Evolutionary conservation across 2,797 vertebrate species (phyloP).

Genomic region (Tarsius wallacei): DNA sequence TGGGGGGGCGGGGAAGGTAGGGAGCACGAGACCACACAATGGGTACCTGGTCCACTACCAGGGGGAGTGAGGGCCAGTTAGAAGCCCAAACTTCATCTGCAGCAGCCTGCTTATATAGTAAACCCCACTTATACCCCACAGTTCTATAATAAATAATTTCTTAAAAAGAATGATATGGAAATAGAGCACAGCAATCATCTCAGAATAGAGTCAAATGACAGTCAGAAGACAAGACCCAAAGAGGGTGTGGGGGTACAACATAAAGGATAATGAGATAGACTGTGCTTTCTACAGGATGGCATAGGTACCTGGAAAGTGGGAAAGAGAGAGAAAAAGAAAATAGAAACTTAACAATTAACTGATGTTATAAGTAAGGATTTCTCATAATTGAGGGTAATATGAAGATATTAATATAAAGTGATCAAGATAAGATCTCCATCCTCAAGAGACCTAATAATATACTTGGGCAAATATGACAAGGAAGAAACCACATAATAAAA

Average conservation of each 20-base stretch:
- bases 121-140: too few species aligned
- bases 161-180: background rate
- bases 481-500: slow-evolving; percentile 12
- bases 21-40: too few species aligned
- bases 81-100: too few species aligned
- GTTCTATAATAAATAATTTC: background rate
- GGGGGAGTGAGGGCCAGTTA: too few species aligned
- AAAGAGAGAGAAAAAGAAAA: background rate
- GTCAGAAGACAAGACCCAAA: background rate
- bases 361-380: background rate
- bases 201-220: background rate
- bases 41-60: background rate
- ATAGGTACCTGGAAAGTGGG: background rate
- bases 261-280: background rate
- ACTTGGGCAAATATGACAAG: background rate
- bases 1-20: too few species aligned
- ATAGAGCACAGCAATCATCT: slow-evolving; percentile 15
- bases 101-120: too few species aligned
- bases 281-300: background rate
- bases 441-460: background rate
- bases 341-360: slow-evolving; percentile 47
- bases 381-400: background rate
- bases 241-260: background rate
- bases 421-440: background rate
- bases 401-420: slow-evolving; percentile 47